phyloP scores from a whole-genome alignment of 2,113 vertebrate species.

The Tachysurus vachellii region DNA sequence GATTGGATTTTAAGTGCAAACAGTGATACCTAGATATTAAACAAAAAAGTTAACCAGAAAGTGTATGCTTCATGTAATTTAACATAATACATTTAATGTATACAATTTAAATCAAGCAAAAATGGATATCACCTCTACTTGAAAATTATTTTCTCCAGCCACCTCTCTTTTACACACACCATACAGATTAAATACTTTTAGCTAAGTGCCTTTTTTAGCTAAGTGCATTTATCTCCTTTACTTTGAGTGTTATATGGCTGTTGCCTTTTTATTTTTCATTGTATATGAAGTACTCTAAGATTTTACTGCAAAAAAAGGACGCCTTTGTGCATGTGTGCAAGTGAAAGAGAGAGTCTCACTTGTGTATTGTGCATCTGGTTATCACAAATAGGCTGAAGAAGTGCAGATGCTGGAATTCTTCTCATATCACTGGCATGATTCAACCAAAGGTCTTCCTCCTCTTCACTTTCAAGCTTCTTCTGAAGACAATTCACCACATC shows the following conservation, averaged over 20 bases:
- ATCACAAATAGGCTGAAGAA: not conserved
- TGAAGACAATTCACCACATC: slow-evolving; percentile 70
- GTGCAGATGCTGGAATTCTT: not conserved
- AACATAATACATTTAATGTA: not conserved
- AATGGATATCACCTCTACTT: not conserved
- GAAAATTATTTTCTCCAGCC: not conserved
- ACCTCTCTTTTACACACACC: not conserved
- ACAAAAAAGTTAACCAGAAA: not conserved
- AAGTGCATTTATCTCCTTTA: not conserved
- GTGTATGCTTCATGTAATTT: not conserved
- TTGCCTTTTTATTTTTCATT: not conserved
- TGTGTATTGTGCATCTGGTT: slow-evolving; percentile 18
- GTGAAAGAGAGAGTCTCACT: slow-evolving; percentile 15
- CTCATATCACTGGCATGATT: not conserved
- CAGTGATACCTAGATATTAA: not conserved
- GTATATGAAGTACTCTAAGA: not conserved
- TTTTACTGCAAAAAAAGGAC: not conserved
- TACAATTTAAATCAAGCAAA: not conserved
- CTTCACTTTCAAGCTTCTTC: slow-evolving; percentile 60
- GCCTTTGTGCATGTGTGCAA: not conserved
- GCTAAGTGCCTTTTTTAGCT: not conserved
- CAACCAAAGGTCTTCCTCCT: not conserved
- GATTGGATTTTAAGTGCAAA: not conserved
- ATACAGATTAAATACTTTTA: not conserved
- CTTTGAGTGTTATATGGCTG: not conserved